These are phyloP conservation scores for Glossophaga mutica DNA, from an alignment of 2,797 vertebrate species.

Conservation along the genomic window DNA sequence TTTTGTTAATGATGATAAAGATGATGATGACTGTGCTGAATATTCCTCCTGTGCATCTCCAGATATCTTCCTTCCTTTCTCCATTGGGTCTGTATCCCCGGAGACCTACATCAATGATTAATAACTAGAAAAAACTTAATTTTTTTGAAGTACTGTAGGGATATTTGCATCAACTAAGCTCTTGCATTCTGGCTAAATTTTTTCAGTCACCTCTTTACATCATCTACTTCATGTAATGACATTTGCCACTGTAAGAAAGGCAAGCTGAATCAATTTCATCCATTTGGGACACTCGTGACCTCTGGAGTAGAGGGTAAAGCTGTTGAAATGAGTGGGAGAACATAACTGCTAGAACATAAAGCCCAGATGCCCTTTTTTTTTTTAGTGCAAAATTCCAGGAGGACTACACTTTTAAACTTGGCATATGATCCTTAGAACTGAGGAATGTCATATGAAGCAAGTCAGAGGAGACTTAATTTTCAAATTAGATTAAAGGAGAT, in stretches of 20 bases:
- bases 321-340: background rate
- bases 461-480: background rate
- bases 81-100: background rate
- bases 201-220: background rate
- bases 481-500: background rate
- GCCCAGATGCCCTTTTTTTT: background rate
- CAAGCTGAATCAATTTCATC: background rate
- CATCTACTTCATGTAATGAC: background rate
- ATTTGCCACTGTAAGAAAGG: background rate
- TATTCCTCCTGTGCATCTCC: background rate
- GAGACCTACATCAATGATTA: background rate
- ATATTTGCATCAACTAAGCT: background rate
- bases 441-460: background rate
- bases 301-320: background rate
- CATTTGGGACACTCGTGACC: background rate
- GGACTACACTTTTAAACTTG: background rate
- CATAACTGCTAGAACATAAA: background rate
- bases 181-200: background rate
- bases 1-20: background rate
- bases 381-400: background rate
- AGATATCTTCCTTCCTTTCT: background rate
- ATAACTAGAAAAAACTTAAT: background rate
- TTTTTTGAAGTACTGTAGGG: background rate
- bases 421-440: background rate
- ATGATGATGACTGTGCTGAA: background rate